Conservation (phyloP, 2,113 vertebrate genomes). For the Poicephalus gulielmi region DNA sequence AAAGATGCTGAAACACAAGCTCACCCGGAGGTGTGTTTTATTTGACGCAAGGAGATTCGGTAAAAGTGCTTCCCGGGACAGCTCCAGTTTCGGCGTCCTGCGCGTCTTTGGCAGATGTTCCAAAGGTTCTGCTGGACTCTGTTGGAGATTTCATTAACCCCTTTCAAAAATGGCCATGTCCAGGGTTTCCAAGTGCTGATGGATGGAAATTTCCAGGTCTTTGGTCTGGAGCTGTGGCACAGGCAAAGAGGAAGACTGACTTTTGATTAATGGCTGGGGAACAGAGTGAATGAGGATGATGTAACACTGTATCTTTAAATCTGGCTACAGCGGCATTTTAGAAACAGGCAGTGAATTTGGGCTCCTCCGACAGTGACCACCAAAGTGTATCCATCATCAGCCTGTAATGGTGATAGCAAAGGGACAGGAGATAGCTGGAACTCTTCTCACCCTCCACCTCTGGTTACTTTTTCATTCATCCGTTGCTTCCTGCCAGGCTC, state of each 20-base stretch:
- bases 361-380: background rate
- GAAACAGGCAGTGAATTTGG: background rate
- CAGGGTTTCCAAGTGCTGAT: background rate
- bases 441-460: background rate
- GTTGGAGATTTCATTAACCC: background rate
- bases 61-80: slow-evolving; percentile 10
- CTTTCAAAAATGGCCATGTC: background rate
- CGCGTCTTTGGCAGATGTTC: background rate
- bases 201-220: slow-evolving; percentile 2
- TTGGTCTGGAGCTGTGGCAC: background rate
- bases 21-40: slow-evolving; percentile 43
- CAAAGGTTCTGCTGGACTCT: background rate
- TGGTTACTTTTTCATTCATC: background rate
- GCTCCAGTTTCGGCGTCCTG: slow-evolving; percentile 13
- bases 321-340: background rate
- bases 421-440: background rate
- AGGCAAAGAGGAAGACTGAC: background rate
- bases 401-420: background rate
- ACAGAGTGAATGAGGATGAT: background rate
- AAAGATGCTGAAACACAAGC: slow-evolving; percentile 34
- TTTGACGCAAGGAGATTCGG: background rate
- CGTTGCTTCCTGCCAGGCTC: background rate
- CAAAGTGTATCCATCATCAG: background rate
- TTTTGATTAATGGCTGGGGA: background rate
- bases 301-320: background rate